These are phyloP conservation scores for Sylvilagus bachmani DNA, from an alignment of 2,113 vertebrate genomes.

Conservation along the genomic window DNA sequence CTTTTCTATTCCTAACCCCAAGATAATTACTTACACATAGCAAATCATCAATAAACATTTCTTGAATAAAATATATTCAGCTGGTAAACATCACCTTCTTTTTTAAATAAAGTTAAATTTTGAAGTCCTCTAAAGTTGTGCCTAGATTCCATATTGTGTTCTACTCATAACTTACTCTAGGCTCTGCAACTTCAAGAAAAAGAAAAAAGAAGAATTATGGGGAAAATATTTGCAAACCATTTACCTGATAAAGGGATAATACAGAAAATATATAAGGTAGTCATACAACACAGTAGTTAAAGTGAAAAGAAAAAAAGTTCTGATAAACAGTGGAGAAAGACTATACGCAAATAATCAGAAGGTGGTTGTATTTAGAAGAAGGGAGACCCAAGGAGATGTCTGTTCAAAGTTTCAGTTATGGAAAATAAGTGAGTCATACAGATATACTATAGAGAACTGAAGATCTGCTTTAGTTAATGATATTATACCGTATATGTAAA, in stretches of 20 bases:
- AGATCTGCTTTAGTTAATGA: not conserved
- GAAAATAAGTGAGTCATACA: not conserved
- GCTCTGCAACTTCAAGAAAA: not conserved
- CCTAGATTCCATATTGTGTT: not conserved
- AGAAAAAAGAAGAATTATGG: not conserved
- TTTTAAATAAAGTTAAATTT: conserved; percentile 5
- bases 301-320: not conserved
- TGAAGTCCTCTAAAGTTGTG: not conserved
- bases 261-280: not conserved
- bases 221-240: conserved; percentile 9
- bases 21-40: not conserved
- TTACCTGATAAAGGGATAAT: not conserved
- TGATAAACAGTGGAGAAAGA: not conserved
- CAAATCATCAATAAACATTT: not conserved
- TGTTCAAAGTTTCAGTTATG: not conserved
- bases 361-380: not conserved
- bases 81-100: not conserved
- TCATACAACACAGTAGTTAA: not conserved
- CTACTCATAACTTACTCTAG: not conserved
- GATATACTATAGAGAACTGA: too few species aligned
- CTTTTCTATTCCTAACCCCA: not conserved
- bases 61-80: not conserved
- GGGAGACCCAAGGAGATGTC: not conserved
- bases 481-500: not conserved
- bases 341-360: not conserved